Evolutionary conservation across 1,140 invertebrate genomes (phyloP), one percentile per base, ranked within the genome.

Genomic region (Dreissena rostriformis): DNA sequence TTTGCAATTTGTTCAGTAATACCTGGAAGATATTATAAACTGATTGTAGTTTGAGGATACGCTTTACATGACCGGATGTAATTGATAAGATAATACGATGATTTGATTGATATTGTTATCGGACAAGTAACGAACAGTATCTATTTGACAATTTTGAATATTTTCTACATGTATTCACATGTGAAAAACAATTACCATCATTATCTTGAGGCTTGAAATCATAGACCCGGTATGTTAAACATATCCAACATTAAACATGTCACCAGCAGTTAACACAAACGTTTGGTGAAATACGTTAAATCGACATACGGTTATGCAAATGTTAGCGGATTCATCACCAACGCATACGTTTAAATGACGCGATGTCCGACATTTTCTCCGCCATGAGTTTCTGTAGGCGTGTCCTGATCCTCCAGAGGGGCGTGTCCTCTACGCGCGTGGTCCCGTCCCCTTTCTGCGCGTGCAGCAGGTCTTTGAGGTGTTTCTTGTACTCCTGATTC

Each of bases 301-400:
- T 5, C 8, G 4, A 5, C 39, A 39, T 39, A 39, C 39, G 39
- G 39, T 39, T n/a, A n/a, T n/a, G n/a, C n/a, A n/a, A n/a, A n/a
- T n/a, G n/a, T n/a, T n/a, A n/a, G n/a, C n/a, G n/a, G n/a, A 39
- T 39, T 39, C 8, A 39, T 61, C 57, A 61, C 17, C 57, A 19
- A 24, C 26, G 57, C 29, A 53, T 68, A 82, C 80, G 57, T 75
- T 82, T 82, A 49, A 82, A 82, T 17, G 80, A 66, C 8, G 61
- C 24, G 66, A 63, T 75, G 55, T 82, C 80, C 0, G 71, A 67
- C 80, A 88, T 86, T 65, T 86, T 82, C 52, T 82, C 81, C 6
- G 79, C 84, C 84, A 89, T 88, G n/a, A 90, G 76, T 66, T 84
- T 88, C 71, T 85, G 85, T 15, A 90, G 86, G 66, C 84, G 86